Evolutionary conservation across 2,113 vertebrate species (phyloP), one percentile per base, ranked within the genome.

Genomic region (Hypomesus transpacificus): DNA sequence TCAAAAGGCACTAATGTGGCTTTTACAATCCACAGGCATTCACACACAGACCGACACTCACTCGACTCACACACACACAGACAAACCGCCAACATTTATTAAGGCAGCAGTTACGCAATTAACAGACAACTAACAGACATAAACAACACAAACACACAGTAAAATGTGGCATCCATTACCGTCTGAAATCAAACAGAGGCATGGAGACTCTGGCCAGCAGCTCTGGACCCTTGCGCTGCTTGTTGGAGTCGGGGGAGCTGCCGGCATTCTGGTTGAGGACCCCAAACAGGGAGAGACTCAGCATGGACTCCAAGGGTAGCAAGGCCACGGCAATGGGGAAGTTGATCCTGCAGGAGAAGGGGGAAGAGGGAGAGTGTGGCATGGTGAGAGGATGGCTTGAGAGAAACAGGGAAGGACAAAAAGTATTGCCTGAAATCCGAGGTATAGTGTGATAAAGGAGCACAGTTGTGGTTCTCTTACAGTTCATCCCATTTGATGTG

Each of bases 401-500:
- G 31, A 69, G 76, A 24, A 59, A 57, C n/a, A n/a, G 18, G 26
- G 4, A 50, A 22, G 7, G 7, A 34, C 13, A n/a, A 20, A 52
- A 20, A 14, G 28, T 14, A 26, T 50, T 2, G 39, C 1, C 39
- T 46, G 39, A 46, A 46, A 1, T 46, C 2, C 2, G 39, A 46
- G 39, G 39, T 11, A 46, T 34, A 34, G 1, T 46, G 39, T 46
- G 39, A 39, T 9, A 59, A n/a, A 52, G 66, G 56, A 58, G 69
- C 1, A 21, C 9, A 9, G 16, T 7, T 4, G 31, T 17, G 28
- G 18, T 17, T 73, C 20, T 95, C 97, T 96, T 92, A 99, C 97
- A 96, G 87, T 84, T 99, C 97, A 74, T 98, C 95, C 97, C 97
- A 99, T 84, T 96, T 98, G 87, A 98, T 93, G 89, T 97, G 95